Base-by-base conservation (phyloP, 2,797 vertebrate genomes). In the Gastrophryne carolinensis region DNA sequence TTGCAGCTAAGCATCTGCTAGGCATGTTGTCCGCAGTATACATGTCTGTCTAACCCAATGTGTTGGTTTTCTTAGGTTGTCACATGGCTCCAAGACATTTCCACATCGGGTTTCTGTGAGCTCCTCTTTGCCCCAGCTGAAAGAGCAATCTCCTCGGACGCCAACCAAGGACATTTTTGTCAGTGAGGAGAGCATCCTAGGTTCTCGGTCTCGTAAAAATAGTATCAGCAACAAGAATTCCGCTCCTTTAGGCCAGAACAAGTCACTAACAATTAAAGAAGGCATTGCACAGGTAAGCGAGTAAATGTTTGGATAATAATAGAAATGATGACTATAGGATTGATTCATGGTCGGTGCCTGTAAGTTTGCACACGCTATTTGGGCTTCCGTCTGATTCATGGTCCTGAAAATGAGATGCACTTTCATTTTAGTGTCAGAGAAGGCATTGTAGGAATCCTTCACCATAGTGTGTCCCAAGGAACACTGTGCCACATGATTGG, bases 141-240 rank as follows among this genome's bases (percentile, higher is more conserved):
- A 24, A 23, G 68, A 65, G 15, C 57, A 58, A 3, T 11, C 41
- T 0, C 19, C 65, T 3, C 0, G 26, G 11, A 12, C 0, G n/a
- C 5, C 21, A 8, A 15, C 23, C 11, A 27, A 10, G 1, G 49
- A 47, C 10, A n/a, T 29, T 5, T 64, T 37, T 7, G 11, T 52
- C 23, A 54, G 23, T 17, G 68, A 56, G 26, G 75, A 65, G 24
- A 72, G 29, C 4, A 13, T 52, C 21, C 50, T 4, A 8, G 44
- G 23, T 2, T 39, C 37, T 1, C 60, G 49, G 4, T 78, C 75
- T 19, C 27, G 30, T 17, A 63, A 68, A 57, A 57, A 60, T 4
- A 77, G 66, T 19, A 9, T 10, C 29, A 69, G 56, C 65, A 76
- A 50, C 27, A 77, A 62, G 26, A 65, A 52, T 49, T 49, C 23